Evolutionary conservation across 2,888 invertebrate genomes (phyloP).

Genomic region (Thera obeliscata): DNA sequence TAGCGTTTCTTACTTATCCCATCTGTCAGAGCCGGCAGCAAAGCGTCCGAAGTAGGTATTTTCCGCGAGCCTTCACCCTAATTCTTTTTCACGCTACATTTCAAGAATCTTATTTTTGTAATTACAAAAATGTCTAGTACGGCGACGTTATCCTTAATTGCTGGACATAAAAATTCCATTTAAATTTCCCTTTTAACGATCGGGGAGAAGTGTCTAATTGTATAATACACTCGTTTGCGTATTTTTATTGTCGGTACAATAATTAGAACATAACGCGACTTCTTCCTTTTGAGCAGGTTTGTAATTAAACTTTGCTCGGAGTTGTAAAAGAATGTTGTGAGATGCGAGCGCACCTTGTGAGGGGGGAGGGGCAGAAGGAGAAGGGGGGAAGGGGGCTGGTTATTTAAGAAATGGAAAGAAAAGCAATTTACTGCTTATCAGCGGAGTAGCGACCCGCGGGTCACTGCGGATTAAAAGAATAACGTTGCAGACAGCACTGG

Average conservation of each 20-base stretch:
- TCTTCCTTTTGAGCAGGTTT: constrained; percentile 71
- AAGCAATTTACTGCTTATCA: constrained; percentile 82
- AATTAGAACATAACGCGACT: constrained; percentile 83
- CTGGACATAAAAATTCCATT: constrained; percentile 86
- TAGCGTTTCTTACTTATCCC: constrained; percentile 65
- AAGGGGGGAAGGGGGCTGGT: constrained; percentile 58
- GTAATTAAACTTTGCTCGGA: constrained; percentile 78
- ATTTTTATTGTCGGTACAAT: constrained; percentile 84
- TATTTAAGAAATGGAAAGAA: constrained; percentile 81
- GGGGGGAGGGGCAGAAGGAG: constrained; percentile 44
- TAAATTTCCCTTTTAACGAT: constrained; percentile 85
- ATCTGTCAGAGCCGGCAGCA: constrained; percentile 59
- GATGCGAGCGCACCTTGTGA: constrained; percentile 63
- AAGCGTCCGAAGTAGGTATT: constrained; percentile 65
- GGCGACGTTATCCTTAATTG: constrained; percentile 84
- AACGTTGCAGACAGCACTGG: constrained; percentile 51
- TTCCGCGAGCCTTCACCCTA: constrained; percentile 74
- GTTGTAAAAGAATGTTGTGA: constrained; percentile 74
- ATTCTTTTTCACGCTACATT: constrained; percentile 85
- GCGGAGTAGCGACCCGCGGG: constrained; percentile 67
- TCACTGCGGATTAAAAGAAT: constrained; percentile 67
- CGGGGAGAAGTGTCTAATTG: constrained; percentile 83
- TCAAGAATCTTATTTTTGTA: constrained; percentile 85
- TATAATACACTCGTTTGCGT: constrained; percentile 85
- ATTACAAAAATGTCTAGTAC: constrained; percentile 85